A percentile compares a stretch with the other conserved stretches of the same genome.
These are phyloP conservation scores for Tethya wilhelma DNA, from an alignment of 37 sponge, comb jelly and placozoan species.

Conservation along the genomic window DNA sequence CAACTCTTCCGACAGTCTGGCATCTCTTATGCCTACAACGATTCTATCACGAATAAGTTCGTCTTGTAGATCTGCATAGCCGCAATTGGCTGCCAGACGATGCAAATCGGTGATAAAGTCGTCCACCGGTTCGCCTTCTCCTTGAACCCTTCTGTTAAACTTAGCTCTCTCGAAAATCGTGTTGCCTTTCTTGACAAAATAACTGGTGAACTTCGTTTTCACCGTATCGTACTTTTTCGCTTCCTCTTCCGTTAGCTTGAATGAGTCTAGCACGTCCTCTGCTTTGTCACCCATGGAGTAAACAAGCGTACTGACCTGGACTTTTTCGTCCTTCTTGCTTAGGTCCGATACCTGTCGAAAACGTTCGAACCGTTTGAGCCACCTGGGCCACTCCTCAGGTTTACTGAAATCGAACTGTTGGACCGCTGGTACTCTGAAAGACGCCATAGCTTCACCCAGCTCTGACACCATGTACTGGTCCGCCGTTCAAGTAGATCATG, in stretches of 20 bases:
- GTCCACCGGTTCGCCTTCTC: conserved; percentile 39
- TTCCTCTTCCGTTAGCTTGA: background rate
- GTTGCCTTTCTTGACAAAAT: conserved; percentile 14
- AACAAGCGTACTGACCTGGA: conserved; percentile 27
- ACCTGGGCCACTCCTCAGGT: conserved; percentile 42
- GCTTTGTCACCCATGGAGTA: conserved; percentile 34
- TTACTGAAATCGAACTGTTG: conserved; percentile 15
- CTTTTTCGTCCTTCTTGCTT: background rate
- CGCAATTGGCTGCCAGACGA: conserved; percentile 22
- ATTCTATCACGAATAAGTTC: conserved; percentile 47
- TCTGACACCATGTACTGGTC: conserved; percentile 15
- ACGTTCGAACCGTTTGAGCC: conserved; percentile 35
- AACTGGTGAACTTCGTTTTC: background rate
- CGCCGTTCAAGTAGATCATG: background rate
- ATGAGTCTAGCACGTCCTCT: conserved; percentile 32
- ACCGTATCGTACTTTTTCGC: conserved; percentile 7
- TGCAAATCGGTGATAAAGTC: conserved; percentile 35
- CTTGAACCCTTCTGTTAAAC: conserved; percentile 13
- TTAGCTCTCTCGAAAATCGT: conserved; percentile 25
- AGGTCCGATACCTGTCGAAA: conserved; percentile 35
- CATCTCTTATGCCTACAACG: conserved; percentile 27
- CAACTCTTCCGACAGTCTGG: conserved; percentile 26
- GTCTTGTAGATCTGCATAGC: conserved; percentile 26
- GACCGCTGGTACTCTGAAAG: background rate
- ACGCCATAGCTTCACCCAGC: background rate